Evolutionary conservation across 1,140 invertebrate genomes (phyloP).

Genomic region (Nebria ingens): DNA sequence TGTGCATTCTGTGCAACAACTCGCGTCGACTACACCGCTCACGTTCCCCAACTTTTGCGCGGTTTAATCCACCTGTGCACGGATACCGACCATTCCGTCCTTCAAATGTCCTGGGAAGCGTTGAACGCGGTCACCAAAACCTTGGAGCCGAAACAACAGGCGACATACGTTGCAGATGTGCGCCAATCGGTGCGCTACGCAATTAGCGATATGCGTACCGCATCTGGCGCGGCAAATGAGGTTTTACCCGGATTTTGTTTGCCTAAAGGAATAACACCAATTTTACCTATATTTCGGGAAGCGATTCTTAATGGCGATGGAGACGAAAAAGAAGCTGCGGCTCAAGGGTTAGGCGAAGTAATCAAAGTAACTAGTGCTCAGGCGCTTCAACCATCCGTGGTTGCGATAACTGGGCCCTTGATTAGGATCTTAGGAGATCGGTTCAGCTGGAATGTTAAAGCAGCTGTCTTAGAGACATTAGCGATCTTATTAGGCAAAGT

Average conservation of each 20-base stretch:
- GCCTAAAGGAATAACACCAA: conserved; percentile 79
- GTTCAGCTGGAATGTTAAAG: conserved; percentile 87
- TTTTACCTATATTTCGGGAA: conserved; percentile 91
- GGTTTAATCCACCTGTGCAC: conserved; percentile 80
- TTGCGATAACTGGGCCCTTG: conserved; percentile 93
- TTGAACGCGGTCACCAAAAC: conserved; percentile 84
- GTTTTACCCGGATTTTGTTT: conserved; percentile 89
- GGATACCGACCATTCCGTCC: conserved; percentile 66
- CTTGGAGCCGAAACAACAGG: conserved; percentile 68
- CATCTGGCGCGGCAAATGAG: conserved; percentile 45
- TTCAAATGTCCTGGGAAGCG: conserved; percentile 82
- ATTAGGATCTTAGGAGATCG: conserved; percentile 96
- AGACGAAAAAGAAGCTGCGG: conserved; percentile 90
- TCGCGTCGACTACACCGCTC: conserved; percentile 73
- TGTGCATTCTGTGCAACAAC: conserved; percentile 84
- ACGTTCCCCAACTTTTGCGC: conserved; percentile 78
- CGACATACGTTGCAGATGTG: conserved; percentile 76
- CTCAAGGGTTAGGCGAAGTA: conserved; percentile 87
- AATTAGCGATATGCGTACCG: conserved; percentile 70
- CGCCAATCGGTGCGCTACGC: conserved; percentile 85
- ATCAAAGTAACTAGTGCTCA: conserved; percentile 75
- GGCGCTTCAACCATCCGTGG: conserved; percentile 87
- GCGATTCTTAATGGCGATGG: conserved; percentile 88
- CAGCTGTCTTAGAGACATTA: conserved; percentile 89
- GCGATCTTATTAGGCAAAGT: conserved; percentile 84